Evolutionary conservation across 2,797 vertebrate species (phyloP), one percentile per base, ranked within the genome.

Genomic region (Melanotaenia pygmaea): DNA sequence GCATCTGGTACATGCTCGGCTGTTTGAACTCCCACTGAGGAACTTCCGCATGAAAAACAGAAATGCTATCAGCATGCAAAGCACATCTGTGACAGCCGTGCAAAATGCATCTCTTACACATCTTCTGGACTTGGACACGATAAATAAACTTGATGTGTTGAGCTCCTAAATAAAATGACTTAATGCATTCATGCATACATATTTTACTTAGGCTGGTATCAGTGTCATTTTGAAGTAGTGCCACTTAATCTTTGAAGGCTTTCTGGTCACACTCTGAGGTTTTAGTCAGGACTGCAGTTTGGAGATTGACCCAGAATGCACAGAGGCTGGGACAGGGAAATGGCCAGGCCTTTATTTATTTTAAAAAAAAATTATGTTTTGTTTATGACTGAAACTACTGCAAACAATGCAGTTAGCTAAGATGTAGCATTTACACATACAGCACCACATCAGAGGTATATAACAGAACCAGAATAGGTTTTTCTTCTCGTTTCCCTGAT

Each of bases 1-100:
- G 85, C 57, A 63, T 64, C 67, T 24, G 61, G 59, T 76, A 18
- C 62, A 76, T 53, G 68, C 40, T 8, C 0, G 34, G 16, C 53
- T 59, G 64, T 72, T 63, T 86, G 76, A 82, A 77, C 81, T 82
- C 78, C 72, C 66, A 45, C 59, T 9, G 82, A 79, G 82, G 68
- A 81, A 72, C 71, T 81, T 72, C 59, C 66, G n/a, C 3, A 3
- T 22, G 61, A 63, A 74, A 64, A 65, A 62, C 26, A 79, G 80
- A 70, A 62, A 80, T 67, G 70, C 22, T 72, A 80, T 89, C 73
- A 12, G 61, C 40, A 30, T 20, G 70, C 56, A 22, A 38, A 58
- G 28, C 75, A 1, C 64, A 24, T 73, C 62, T 54, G 77, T 81
- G 78, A 78, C 67, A 64, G 62, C 69, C 51, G 67, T 61, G 76